Percentiles rank a stretch among this genome's conserved stretches.
These are phyloP conservation scores for Aldrovandia affinis DNA, from an alignment of 2,797 vertebrate species.

Conservation along the genomic window DNA sequence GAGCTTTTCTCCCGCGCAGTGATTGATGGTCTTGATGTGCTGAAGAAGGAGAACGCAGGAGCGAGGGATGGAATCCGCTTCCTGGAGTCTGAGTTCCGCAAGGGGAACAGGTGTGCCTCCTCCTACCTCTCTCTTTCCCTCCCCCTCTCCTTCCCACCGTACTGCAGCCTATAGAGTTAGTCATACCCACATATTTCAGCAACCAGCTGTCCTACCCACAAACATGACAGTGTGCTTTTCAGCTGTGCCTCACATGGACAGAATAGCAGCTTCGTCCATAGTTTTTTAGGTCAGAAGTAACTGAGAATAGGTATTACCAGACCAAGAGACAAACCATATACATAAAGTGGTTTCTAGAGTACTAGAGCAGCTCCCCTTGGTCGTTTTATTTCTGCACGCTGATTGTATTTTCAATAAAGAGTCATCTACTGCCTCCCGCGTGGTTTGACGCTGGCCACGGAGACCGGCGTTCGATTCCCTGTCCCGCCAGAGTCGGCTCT, in stretches of 20 bases:
- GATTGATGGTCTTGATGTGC: conserved; percentile 91
- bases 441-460: too few relatives aligned
- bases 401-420: too few relatives aligned
- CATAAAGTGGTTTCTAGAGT: too few relatives aligned
- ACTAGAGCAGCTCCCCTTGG: too few relatives aligned
- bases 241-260: background rate
- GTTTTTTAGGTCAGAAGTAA: background rate
- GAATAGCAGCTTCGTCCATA: background rate
- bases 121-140: background rate
- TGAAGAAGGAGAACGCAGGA: conserved; percentile 92
- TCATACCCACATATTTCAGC: background rate
- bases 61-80: conserved; percentile 94
- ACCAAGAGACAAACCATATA: too few relatives aligned
- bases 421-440: too few relatives aligned
- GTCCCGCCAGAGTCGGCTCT: too few relatives aligned
- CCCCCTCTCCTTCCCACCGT: background rate
- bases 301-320: too few relatives aligned
- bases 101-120: conserved; percentile 87
- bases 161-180: background rate
- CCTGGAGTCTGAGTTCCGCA: conserved; percentile 93
- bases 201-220: background rate
- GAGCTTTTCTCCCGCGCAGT: conserved; percentile 66
- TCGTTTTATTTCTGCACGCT: too few relatives aligned
- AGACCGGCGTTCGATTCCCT: too few relatives aligned
- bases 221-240: background rate